Evolutionary conservation across 1,140 invertebrate genomes (phyloP).

Genomic region (Cotesia chilonis): DNA sequence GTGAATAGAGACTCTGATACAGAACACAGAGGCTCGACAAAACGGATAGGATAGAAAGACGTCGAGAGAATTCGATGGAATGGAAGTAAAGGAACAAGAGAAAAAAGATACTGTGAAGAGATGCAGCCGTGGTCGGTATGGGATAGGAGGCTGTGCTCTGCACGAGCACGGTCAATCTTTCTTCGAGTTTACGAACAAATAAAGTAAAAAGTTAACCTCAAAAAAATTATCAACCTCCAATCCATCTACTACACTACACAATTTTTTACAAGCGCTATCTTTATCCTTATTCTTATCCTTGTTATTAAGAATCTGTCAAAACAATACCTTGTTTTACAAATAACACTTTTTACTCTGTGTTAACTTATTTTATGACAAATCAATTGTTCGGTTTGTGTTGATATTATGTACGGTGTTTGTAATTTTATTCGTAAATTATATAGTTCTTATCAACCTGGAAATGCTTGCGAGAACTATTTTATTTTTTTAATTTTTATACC

Average conservation of each 20-base stretch:
- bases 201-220: not conserved
- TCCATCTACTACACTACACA: too few species aligned
- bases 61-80: not conserved
- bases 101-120: not conserved
- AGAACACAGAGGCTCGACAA: not conserved
- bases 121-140: not conserved
- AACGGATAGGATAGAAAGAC: slow-evolving; percentile 2
- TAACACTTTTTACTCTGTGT: too few species aligned
- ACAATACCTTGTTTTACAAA: not conserved
- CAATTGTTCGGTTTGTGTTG: too few species aligned
- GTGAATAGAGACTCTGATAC: too few species aligned
- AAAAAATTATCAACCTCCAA: not conserved
- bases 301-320: slow-evolving; percentile 15
- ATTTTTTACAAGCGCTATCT: not conserved
- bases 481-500: too few species aligned
- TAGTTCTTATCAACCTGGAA: too few species aligned
- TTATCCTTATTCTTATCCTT: not conserved
- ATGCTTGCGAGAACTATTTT: too few species aligned
- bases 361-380: too few species aligned
- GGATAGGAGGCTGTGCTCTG: not conserved
- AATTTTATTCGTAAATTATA: too few species aligned
- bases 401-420: too few species aligned
- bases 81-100: not conserved
- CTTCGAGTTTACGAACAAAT: not conserved
- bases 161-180: slow-evolving; percentile 5